Evolutionary conservation across 2,113 vertebrate species (phyloP).

Genomic region (Plectropomus leopardus): DNA sequence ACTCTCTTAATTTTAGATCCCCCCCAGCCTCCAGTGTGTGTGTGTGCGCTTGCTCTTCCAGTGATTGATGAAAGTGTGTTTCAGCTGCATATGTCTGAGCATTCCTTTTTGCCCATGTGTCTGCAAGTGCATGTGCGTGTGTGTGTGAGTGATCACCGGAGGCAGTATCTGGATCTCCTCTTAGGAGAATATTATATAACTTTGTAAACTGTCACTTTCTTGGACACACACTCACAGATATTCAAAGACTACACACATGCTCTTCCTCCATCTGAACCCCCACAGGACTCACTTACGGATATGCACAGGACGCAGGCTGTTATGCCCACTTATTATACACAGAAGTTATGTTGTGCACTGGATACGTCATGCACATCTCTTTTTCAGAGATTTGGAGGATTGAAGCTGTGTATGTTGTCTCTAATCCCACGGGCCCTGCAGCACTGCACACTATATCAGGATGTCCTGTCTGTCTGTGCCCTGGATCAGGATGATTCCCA

Average conservation of each 20-base stretch:
- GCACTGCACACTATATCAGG: conserved; percentile 7
- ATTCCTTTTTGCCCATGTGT: conserved; percentile 21
- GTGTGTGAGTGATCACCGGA: conserved; percentile 19
- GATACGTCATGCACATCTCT: neutral
- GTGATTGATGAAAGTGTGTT: conserved; percentile 53
- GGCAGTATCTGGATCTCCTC: conserved; percentile 42
- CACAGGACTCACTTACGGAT: conserved; percentile 46
- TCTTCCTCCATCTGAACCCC: conserved; percentile 1
- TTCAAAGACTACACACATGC: conserved; percentile 16
- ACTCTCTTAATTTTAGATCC: conserved; percentile 30
- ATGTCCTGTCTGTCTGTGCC: neutral
- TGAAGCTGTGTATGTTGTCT: conserved; percentile 11
- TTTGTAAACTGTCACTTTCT: conserved; percentile 28
- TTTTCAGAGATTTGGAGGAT: conserved; percentile 27
- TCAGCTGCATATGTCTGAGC: conserved; percentile 25
- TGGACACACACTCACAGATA: neutral
- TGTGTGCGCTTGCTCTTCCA: neutral
- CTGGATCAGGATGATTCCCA: neutral
- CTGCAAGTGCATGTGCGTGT: neutral
- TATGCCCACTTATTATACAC: conserved; percentile 32
- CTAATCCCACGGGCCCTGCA: conserved; percentile 35
- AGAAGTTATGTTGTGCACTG: conserved; percentile 4
- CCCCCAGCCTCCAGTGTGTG: conserved; percentile 16
- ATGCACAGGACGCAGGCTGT: conserved; percentile 24
- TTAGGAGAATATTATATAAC: conserved; percentile 60